Base-by-base conservation (phyloP, 2,797 vertebrate species). In the Furcifer pardalis region DNA sequence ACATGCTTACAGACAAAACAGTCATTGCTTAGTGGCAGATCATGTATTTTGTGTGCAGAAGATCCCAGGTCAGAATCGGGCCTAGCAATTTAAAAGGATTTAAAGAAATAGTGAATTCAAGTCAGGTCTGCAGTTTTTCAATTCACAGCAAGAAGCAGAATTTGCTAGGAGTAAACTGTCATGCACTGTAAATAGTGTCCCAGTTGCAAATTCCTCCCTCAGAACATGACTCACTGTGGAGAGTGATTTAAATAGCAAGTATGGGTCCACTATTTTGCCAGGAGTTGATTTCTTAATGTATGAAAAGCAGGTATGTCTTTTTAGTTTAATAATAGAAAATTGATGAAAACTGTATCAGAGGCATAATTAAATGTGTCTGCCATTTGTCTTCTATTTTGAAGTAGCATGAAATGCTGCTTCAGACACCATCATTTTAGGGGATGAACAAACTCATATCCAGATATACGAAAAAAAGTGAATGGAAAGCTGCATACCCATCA, bases 241-340 rank as follows among this genome's bases (percentile, higher is more conserved):
- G 49, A 49, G 49, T 49, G 49, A 49, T 49, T 83, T 89, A n/a
- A n/a, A n/a, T n/a, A 84, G 90, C 87, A 30, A 77, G 30, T 82
- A 56, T 83, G 81, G 27, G 59, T 84, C 92, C 82, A 93, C 76
- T 90, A 92, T 85, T 86, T 89, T 91, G 88, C 85, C 88, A 88
- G 84, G 85, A 89, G 84, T 84, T 90, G 88, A 86, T 92, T 91
- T 91, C 89, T 89, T 89, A 89, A 92, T 80, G 84, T 84, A 88
- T 88, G 84, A 92, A 92, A 93, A 91, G 85, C 76, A 89, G 44
- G 89, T 86, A 86, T 82, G 78, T 65, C 75, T 65, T 91, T 49
- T 69, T 62, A 69, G 46, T 68, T 81, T 77, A 77, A 77, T 82
- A 71, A 71, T 23, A 32, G 23, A 23, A 4, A 4, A 81, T 69